Percentiles rank a stretch among this genome's conserved stretches.
Evolutionary conservation across 2,113 vertebrate species (phyloP).

Genomic region (Talpa occidentalis): DNA sequence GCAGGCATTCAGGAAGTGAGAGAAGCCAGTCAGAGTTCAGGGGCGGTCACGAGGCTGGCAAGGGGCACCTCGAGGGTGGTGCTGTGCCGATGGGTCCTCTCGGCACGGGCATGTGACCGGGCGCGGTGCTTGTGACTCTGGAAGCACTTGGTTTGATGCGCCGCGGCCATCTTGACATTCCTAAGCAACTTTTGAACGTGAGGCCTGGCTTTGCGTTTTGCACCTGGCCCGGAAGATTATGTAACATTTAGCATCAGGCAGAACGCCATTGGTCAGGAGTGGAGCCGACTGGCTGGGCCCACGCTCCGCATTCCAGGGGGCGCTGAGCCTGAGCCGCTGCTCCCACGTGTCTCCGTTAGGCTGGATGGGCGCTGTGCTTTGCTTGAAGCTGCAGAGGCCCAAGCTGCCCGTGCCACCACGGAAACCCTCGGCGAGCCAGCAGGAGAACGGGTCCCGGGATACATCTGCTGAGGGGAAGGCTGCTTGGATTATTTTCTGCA

Average conservation of each 20-base stretch:
- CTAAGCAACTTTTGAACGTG: background rate
- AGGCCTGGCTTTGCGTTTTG: background rate
- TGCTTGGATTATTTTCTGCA: constrained; percentile 20
- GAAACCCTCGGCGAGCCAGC: background rate
- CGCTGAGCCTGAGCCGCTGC: rapidly evolving
- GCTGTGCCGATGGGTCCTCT: background rate
- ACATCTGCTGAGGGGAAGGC: background rate
- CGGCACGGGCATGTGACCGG: rapidly evolving
- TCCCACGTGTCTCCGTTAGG: rapidly evolving
- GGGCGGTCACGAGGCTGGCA: background rate
- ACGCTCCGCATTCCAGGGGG: rapidly evolving
- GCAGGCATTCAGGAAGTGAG: background rate
- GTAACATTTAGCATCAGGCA: background rate
- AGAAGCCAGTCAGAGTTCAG: background rate
- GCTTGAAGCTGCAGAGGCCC: background rate
- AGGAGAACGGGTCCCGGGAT: background rate
- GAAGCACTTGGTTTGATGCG: background rate
- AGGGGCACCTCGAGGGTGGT: rapidly evolving
- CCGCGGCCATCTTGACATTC: background rate
- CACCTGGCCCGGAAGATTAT: rapidly evolving
- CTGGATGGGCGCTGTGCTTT: background rate
- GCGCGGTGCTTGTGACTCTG: rapidly evolving
- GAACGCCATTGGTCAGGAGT: background rate
- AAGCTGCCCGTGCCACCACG: background rate
- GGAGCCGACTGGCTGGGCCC: background rate